phyloP scores from a whole-genome alignment of 2,888 invertebrate species.

The Megalurothrips usitatus region DNA sequence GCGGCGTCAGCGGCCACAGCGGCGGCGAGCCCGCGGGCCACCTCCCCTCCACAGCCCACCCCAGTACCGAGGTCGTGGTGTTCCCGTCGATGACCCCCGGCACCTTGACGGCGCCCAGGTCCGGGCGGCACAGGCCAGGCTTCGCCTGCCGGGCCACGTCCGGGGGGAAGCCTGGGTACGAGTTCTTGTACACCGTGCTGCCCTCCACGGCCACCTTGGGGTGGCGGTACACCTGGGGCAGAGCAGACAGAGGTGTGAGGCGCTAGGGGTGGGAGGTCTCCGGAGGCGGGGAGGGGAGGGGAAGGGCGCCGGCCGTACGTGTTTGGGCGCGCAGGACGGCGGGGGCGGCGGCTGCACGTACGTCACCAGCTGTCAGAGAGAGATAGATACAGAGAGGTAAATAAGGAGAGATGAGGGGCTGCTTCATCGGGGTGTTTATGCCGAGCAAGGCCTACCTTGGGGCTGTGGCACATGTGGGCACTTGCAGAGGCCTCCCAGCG shows the following conservation, averaged over 20 bases:
- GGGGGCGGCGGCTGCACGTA: constrained; percentile 15
- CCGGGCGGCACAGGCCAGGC: constrained; percentile 12
- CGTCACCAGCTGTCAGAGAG: not conserved
- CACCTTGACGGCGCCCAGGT: constrained; percentile 7
- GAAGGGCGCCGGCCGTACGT: not conserved
- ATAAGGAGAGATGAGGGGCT: not conserved
- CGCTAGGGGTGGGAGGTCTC: too few relatives aligned
- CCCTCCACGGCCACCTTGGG: constrained; percentile 1
- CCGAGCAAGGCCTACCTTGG: not conserved
- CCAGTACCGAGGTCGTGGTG: not conserved
- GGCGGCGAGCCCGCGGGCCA: not conserved
- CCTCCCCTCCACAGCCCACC: not conserved
- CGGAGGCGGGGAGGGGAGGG: not conserved
- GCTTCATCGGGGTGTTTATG: too few relatives aligned
- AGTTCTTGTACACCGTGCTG: constrained; percentile 1
- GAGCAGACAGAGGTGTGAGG: not conserved
- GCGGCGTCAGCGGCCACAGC: not conserved
- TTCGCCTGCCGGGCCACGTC: not conserved
- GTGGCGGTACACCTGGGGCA: not conserved
- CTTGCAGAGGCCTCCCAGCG: constrained; percentile 1
- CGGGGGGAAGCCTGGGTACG: constrained; percentile 2
- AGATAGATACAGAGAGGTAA: not conserved
- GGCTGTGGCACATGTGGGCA: not conserved
- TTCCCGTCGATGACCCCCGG: constrained; percentile 15
- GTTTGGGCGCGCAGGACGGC: constrained; percentile 14